Conservation (phyloP, 2,113 vertebrate genomes). For the Eulacestoma nigropectus region DNA sequence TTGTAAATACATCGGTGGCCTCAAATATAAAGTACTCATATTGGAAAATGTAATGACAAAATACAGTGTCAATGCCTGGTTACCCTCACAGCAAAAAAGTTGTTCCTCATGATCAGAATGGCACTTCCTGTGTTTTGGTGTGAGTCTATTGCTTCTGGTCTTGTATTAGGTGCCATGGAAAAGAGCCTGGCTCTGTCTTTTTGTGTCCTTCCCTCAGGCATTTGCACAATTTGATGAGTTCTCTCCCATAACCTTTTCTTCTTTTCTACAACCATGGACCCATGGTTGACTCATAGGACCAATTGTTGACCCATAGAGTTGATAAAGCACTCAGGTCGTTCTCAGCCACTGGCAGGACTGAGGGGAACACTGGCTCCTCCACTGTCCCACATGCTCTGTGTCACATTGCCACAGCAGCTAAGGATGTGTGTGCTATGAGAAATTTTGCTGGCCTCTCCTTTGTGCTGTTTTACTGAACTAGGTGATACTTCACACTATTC, state of each 20-base stretch:
- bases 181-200: not conserved
- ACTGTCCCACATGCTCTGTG: not conserved
- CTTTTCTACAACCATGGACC: not conserved
- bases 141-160: not conserved
- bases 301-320: not conserved
- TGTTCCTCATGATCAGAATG: not conserved
- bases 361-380: not conserved
- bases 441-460: not conserved
- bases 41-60: not conserved
- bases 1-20: not conserved
- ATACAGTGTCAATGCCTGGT: not conserved
- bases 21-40: not conserved
- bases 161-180: not conserved
- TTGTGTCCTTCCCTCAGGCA: not conserved
- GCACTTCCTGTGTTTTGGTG: not conserved
- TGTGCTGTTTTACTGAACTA: not conserved
- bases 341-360: not conserved
- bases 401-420: not conserved
- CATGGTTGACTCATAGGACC: not conserved
- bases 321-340: not conserved
- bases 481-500: not conserved
- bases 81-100: not conserved
- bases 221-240: not conserved
- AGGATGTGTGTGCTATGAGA: not conserved
- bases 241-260: rapidly evolving